phyloP scores from a whole-genome alignment of 2,797 vertebrate species.

The Sorex maritimensis region DNA sequence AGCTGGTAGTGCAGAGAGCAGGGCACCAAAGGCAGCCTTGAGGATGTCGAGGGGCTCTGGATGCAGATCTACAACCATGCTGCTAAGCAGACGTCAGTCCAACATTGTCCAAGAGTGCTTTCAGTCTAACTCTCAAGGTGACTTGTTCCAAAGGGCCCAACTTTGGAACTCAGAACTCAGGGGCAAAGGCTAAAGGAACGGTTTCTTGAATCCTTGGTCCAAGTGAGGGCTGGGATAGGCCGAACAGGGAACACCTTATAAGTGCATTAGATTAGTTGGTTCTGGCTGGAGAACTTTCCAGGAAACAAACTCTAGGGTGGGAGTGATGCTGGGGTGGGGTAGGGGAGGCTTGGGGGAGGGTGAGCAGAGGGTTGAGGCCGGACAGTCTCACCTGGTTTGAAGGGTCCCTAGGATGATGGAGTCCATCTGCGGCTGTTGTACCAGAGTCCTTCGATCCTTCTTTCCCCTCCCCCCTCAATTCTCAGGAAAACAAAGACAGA shows the following conservation, averaged over 20 bases:
- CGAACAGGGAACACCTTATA: not conserved
- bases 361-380: not conserved
- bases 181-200: not conserved
- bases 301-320: not conserved
- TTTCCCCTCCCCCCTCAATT: not conserved
- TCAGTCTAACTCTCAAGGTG: not conserved
- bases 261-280: not conserved
- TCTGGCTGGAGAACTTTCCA: slow-evolving; percentile 9
- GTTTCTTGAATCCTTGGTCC: not conserved
- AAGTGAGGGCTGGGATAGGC: not conserved
- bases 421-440: not conserved
- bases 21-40: not conserved
- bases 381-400: not conserved
- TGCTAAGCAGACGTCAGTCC: not conserved
- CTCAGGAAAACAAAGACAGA: not conserved
- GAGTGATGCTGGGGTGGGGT: not conserved
- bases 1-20: not conserved
- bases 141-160: not conserved
- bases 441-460: not conserved
- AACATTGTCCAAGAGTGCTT: not conserved
- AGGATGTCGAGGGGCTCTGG: not conserved
- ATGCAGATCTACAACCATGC: not conserved
- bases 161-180: not conserved
- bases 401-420: not conserved
- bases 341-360: not conserved